Conservation (phyloP, 2,113 vertebrate species). For the Bettongia penicillata region DNA sequence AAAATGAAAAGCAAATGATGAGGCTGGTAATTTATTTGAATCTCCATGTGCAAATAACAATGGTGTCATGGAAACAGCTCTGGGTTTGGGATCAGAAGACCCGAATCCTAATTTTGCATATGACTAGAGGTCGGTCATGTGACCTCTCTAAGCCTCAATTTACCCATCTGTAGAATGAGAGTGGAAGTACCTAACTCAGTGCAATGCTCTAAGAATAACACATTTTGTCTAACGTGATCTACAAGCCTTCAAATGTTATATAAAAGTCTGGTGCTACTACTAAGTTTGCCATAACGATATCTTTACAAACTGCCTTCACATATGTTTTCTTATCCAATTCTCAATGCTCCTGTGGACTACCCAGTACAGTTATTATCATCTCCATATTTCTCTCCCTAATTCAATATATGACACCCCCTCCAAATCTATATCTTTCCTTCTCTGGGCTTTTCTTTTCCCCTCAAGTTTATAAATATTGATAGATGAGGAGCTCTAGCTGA, state of each 20-base stretch:
- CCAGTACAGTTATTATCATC: background rate
- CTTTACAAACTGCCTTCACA: background rate
- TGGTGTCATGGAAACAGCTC: background rate
- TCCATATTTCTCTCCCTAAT: background rate
- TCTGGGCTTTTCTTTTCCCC: background rate
- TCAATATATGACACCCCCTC: background rate
- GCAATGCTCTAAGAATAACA: background rate
- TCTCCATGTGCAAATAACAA: background rate
- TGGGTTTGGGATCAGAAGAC: background rate
- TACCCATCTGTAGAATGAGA: background rate
- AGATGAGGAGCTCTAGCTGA: background rate
- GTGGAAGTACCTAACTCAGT: background rate
- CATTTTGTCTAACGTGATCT: background rate
- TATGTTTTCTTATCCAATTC: background rate
- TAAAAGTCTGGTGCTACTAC: background rate
- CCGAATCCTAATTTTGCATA: background rate
- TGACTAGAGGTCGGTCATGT: background rate
- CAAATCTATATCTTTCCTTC: background rate
- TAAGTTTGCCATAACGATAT: background rate
- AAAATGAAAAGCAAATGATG: background rate
- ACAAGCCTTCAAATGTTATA: background rate
- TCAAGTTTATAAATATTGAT: background rate
- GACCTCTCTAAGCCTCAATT: background rate
- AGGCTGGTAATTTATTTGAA: background rate
- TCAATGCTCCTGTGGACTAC: background rate